phyloP scores from a whole-genome alignment of 2,113 vertebrate genomes.

The Desmodus rotundus region DNA sequence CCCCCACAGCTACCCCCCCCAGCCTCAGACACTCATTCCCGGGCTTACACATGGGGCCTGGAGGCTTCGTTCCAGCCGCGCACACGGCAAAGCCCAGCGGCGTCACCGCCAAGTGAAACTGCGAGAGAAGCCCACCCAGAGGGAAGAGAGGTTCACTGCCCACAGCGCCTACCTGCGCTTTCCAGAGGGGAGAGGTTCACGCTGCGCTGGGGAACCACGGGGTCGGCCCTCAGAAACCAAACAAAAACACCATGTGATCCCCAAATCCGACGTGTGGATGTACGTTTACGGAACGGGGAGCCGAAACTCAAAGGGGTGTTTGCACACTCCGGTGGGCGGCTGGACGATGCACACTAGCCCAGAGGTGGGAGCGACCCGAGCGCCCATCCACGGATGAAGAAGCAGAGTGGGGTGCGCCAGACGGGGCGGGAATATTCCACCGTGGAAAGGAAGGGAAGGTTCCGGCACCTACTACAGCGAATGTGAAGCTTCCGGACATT shows the following conservation, averaged over 20 bases:
- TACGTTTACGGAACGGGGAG: background rate
- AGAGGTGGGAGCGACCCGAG: accelerated
- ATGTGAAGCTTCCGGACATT: background rate
- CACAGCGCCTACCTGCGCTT: no score
- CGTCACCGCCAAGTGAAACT: accelerated
- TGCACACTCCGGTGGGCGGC: no score
- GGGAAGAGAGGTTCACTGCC: accelerated
- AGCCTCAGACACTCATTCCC: no score
- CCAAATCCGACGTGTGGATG: no score
- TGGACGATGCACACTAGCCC: background rate
- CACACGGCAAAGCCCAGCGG: no score
- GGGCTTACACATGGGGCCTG: no score
- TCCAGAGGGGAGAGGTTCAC: background rate
- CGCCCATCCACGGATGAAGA: accelerated
- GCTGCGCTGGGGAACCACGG: accelerated
- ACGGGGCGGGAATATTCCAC: no score
- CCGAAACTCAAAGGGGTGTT: background rate
- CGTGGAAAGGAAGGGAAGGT: background rate
- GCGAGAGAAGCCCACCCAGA: no score
- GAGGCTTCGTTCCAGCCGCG: no score
- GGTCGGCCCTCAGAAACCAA: background rate
- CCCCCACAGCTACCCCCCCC: no score
- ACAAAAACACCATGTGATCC: background rate
- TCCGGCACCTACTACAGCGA: no score
- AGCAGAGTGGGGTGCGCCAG: background rate